A percentile compares a stretch with the other conserved stretches of the same genome.
phyloP scores from a whole-genome alignment of 2,888 invertebrate genomes.

The Strigamia transsilvanica region DNA sequence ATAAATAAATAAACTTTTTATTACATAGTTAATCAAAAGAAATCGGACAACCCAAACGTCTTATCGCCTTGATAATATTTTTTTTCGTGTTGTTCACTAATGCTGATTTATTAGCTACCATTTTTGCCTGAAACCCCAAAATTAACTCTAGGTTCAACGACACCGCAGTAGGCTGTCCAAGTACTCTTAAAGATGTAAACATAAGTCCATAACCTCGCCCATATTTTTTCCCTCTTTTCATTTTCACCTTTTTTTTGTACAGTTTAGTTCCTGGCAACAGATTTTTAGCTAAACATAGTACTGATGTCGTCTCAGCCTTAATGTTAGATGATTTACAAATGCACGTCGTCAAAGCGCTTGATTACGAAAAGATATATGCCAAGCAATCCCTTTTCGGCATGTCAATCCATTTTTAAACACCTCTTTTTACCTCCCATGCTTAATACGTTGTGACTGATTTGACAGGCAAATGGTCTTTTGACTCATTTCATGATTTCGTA shows the following conservation, averaged over 20 bases:
- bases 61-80: too few relatives aligned
- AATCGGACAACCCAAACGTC: too few relatives aligned
- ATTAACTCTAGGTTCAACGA: conserved; percentile 18
- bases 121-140: conserved; percentile 6
- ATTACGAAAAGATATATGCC: conserved; percentile 22
- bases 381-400: neutral
- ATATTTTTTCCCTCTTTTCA: conserved; percentile 10
- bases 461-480: neutral
- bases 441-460: neutral
- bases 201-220: conserved; percentile 20
- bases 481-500: conserved; percentile 6
- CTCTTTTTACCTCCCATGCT: neutral
- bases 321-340: conserved; percentile 20
- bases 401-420: conserved; percentile 22
- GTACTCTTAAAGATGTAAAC: conserved; percentile 11
- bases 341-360: conserved; percentile 19
- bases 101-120: neutral
- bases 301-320: conserved; percentile 12
- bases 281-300: conserved; percentile 3
- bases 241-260: neutral
- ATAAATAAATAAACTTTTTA: too few relatives aligned
- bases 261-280: conserved; percentile 1
- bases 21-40: too few relatives aligned
- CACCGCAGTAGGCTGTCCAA: neutral
- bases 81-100: neutral